Base-by-base conservation (phyloP, 2,113 vertebrate species). In the Ursus arctos region DNA sequence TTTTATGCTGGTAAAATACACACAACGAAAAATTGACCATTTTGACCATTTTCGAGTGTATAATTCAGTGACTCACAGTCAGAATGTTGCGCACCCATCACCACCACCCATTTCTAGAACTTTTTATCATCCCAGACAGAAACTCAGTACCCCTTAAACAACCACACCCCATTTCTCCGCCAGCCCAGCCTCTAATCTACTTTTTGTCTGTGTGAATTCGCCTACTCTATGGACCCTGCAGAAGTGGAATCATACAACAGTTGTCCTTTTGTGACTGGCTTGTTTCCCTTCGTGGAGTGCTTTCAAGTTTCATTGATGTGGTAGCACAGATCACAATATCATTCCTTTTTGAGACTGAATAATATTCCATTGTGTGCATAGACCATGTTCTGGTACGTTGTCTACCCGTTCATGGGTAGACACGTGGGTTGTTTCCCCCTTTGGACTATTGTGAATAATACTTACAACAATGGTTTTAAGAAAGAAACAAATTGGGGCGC, bases 361-460 rank as follows among this genome's bases (percentile, higher is more conserved):
- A 21, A 65, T n/a, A 15, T n/a, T 47, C 36, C 14, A 13, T 12
- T 63, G 14, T n/a, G 8, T 88, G 11, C 15, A 0, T 40, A 14
- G n/a, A 8, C 16, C 1, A 1, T n/a, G 26, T 53, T 53, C 82
- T 43, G 65, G 71, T 82, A 40, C 28, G n/a, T 69, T 24, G 33
- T 53, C 59, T 67, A 4, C 57, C 40, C 26, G 2, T 51, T 79
- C 26, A 21, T 13, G 92, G 57, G 26, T 15, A 53, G 47, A 47
- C 47, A 4, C 16, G 15, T 92, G 12, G 6, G 7, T 71, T 55
- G 7, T 71, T 83, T 57, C 49, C n/a, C n/a, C 31, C 6, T 43
- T 88, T 88, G 77, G 76, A 94, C 65, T 84, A 0, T 36, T 77
- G 43, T 88, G 67, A 83, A 85, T 95, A 15, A 69, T 79, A 16